Evolutionary conservation across 2,888 invertebrate genomes (phyloP), one percentile per base, ranked within the genome.

Genomic region (Heliconius ismenius): DNA sequence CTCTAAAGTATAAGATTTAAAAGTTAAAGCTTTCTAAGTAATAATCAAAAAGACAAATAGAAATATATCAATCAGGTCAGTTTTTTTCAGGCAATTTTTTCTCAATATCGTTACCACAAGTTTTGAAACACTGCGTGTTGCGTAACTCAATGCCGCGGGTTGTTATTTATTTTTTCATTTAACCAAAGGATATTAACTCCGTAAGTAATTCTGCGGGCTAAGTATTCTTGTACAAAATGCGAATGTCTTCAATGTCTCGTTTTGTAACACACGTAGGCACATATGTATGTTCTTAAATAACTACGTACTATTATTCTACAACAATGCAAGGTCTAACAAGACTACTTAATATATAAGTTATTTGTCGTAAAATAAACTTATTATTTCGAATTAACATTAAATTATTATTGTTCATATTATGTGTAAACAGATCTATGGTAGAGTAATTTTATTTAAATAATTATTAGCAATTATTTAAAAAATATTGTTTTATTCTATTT

Each of bases 271-370:
- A 18, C 15, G 28, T 18, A 15, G 26, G 26, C 7, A 15, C 24
- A 15, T 9, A 18, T 26, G 6, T 28, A 18, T 15, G 4, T 62
- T 26, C 26, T 24, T 43, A 43, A 39, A 26, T 43, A 67, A 39
- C 28, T 21, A 54, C 11, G 7, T 54, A 6, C 65, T 15, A 54
- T 24, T 36, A 36, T 70, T 70, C 15, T 70, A 58, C 15, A 74
- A 78, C 65, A 76, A 76, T 70, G 69, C 78, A 78, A 78, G 76
- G 78, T 69, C 69, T 6, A 43, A 63, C 69, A 49, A 62, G 60
- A 24, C 58, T 24, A 21, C 10, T 70, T 13, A 32, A 54, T 54
- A n/a, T 67, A 70, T 70, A n/a, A 32, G n/a, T n/a, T 15, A 32
- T 24, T 21, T 24, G 28, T 70, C n/a, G 24, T 70, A 70, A 70